Evolutionary conservation across 2,797 vertebrate genomes (phyloP).

Genomic region (Tachyglossus aculeatus): DNA sequence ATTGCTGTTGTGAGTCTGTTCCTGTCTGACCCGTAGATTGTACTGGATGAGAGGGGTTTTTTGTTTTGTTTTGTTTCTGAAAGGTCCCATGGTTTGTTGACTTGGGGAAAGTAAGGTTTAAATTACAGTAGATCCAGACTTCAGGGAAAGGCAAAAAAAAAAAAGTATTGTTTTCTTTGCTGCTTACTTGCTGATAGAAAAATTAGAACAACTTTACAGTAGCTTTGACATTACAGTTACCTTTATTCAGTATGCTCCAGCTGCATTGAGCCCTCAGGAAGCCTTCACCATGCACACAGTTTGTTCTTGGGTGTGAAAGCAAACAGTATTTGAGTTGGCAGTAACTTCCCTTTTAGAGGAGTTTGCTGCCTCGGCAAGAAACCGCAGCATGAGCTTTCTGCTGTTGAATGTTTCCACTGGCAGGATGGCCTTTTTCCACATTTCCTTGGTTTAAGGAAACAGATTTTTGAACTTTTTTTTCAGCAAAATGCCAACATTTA

Average conservation of each 20-base stretch:
- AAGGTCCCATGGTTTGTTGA: constrained; percentile 5
- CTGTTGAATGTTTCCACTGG: constrained; percentile 83
- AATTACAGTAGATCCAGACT: constrained; percentile 29
- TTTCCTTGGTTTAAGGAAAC: constrained; percentile 96
- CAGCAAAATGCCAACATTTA: constrained; percentile 78
- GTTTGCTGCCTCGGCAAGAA: constrained; percentile 97
- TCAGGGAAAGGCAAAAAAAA: constrained; percentile 47
- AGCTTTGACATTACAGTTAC: constrained; percentile 90
- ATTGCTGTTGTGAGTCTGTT: constrained; percentile 35
- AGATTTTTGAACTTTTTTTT: constrained; percentile 90
- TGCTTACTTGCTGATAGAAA: constrained; percentile 84
- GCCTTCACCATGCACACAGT: constrained; percentile 82
- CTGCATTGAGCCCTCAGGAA: constrained; percentile 95
- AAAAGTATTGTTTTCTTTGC: constrained; percentile 80
- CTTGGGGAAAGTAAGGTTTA: constrained; percentile 25
- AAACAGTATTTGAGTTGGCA: constrained; percentile 96
- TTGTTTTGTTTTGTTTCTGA: constrained; percentile 15
- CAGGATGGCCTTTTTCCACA: constrained; percentile 95
- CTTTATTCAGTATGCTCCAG: constrained; percentile 90
- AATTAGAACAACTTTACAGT: constrained; percentile 86
- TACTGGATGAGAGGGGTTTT: constrained; percentile 8
- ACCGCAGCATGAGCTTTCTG: constrained; percentile 82
- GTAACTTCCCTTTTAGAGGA: constrained; percentile 83
- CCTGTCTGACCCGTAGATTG: constrained; percentile 39
- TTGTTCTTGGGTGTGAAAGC: constrained; percentile 89